phyloP scores from a whole-genome alignment of 2,113 vertebrate species.

The Odontesthes bonariensis region DNA sequence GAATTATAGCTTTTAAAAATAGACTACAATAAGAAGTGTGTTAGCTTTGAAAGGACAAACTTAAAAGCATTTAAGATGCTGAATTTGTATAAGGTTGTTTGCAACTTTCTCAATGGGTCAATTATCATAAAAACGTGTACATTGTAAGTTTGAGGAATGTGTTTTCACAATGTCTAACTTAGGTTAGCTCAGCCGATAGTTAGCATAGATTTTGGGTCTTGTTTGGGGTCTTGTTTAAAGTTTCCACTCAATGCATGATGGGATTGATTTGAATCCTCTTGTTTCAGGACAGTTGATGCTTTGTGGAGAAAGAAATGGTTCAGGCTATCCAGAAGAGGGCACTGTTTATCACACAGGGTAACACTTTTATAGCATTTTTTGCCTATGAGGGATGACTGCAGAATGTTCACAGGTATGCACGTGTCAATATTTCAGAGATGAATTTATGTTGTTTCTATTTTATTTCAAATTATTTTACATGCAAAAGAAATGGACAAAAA shows the following conservation, averaged over 20 bases:
- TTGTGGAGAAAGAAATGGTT: slow-evolving; percentile 3
- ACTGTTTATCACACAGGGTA: slow-evolving; percentile 64
- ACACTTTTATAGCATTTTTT: neutral
- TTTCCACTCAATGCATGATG: slow-evolving; percentile 21
- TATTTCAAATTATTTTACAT: neutral
- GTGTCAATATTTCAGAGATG: neutral
- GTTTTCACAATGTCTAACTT: neutral
- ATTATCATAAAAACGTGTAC: neutral
- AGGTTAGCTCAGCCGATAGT: neutral
- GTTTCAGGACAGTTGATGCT: neutral
- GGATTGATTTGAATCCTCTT: neutral
- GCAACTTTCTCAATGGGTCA: too few species aligned
- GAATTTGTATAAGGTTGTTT: too few species aligned
- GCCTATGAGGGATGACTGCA: neutral
- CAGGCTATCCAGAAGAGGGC: slow-evolving; percentile 73
- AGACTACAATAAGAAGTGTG: neutral
- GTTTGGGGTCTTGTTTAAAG: neutral
- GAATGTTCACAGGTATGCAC: slow-evolving; percentile 1
- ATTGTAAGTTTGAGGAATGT: too few species aligned
- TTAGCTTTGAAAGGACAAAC: neutral
- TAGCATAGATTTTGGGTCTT: neutral
- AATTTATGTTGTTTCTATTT: neutral
- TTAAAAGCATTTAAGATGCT: neutral
- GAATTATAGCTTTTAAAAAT: neutral
- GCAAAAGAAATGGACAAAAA: neutral